These are phyloP conservation scores for Pseudomyrmex cubaensis DNA, from an alignment of 1,140 invertebrate species.

Conservation along the genomic window DNA sequence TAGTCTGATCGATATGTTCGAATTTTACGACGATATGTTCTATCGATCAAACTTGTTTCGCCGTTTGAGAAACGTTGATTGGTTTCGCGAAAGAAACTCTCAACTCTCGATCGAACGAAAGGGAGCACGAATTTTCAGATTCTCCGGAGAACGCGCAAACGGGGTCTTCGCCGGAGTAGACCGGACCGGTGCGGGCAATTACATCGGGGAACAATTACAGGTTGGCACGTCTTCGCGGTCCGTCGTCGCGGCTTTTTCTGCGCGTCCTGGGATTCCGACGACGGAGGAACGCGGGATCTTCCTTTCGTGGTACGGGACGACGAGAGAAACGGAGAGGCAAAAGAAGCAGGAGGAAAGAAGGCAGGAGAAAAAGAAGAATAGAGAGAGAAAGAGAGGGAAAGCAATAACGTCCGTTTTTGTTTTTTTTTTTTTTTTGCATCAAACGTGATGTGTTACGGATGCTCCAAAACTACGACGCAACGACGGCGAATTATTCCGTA, in stretches of 20 bases:
- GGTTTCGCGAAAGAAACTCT: not conserved
- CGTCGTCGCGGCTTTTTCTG: slow-evolving; percentile 76
- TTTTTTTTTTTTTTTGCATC: no score
- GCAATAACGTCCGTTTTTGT: no score
- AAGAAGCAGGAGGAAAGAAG: not conserved
- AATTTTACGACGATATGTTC: no score
- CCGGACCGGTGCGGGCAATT: slow-evolving; percentile 70
- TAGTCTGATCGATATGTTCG: not conserved
- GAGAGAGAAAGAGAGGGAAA: no score
- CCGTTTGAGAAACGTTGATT: not conserved
- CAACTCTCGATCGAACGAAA: not conserved
- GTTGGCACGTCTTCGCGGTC: slow-evolving; percentile 77
- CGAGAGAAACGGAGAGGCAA: slow-evolving; percentile 1
- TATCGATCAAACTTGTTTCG: no score
- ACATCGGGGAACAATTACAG: slow-evolving; percentile 81
- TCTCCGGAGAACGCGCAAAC: slow-evolving; percentile 35
- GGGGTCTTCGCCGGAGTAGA: not conserved
- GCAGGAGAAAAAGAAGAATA: not conserved
- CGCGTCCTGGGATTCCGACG: slow-evolving; percentile 69
- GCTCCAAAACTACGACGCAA: no score
- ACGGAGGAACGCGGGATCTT: slow-evolving; percentile 65
- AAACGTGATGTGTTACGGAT: no score
- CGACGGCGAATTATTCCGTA: no score
- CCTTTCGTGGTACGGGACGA: slow-evolving; percentile 57
- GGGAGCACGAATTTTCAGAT: slow-evolving; percentile 46